Conservation (phyloP, 2,888 invertebrate species). For the Bedellia somnulentella region DNA sequence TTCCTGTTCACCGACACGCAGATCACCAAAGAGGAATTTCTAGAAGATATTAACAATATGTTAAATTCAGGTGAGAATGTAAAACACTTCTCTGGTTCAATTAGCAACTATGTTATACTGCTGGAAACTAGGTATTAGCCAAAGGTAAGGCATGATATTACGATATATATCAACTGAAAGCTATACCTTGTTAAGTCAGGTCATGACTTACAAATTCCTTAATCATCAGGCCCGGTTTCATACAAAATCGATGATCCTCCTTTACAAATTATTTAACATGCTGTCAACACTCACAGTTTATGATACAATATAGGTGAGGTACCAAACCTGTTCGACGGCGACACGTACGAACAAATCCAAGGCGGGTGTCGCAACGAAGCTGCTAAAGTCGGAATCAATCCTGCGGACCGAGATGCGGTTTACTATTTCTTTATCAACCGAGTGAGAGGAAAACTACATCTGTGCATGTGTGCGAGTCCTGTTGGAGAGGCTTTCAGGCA, state of each 20-base stretch:
- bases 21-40: slow-evolving; percentile 86
- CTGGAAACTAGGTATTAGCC: too few species aligned
- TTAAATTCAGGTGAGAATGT: slow-evolving; percentile 82
- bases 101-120: too few species aligned
- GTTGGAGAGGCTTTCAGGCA: slow-evolving; percentile 85
- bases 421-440: slow-evolving; percentile 84
- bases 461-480: slow-evolving; percentile 89
- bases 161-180: too few species aligned
- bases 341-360: slow-evolving; percentile 82
- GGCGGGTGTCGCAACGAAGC: slow-evolving; percentile 74
- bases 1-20: slow-evolving; percentile 90
- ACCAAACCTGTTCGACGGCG: slow-evolving; percentile 86
- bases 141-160: too few species aligned
- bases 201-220: too few species aligned
- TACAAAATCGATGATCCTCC: too few species aligned
- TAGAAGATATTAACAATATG: slow-evolving; percentile 91
- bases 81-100: too few species aligned
- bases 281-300: not conserved
- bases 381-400: slow-evolving; percentile 66
- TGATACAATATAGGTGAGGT: slow-evolving; percentile 68
- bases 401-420: slow-evolving; percentile 74
- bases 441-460: slow-evolving; percentile 80
- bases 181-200: too few species aligned
- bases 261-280: not conserved
- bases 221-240: not conserved